Conservation (phyloP, 2,888 invertebrate genomes). For the Cantharis nigra region DNA sequence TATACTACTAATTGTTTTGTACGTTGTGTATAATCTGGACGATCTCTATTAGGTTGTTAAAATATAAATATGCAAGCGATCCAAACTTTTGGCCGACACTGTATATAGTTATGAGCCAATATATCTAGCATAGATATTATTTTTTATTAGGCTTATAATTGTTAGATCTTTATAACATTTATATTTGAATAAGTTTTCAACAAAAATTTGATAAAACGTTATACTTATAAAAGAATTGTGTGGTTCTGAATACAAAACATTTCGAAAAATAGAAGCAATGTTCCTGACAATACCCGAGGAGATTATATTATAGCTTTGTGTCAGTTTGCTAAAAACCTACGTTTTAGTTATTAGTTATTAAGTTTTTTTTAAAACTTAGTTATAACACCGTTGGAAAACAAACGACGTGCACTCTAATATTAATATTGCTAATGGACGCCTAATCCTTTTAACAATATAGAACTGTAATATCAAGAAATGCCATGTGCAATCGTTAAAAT, state of each 20-base stretch:
- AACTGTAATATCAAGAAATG: conserved; percentile 19
- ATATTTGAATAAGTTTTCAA: neutral
- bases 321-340: neutral
- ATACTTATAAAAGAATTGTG: neutral
- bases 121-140: too few species aligned
- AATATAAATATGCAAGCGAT: too few species aligned
- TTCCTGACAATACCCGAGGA: neutral
- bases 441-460: conserved; percentile 29
- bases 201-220: neutral
- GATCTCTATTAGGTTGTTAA: too few species aligned
- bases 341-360: neutral
- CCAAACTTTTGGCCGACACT: too few species aligned
- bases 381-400: conserved; percentile 11
- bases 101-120: too few species aligned
- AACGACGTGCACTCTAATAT: conserved; percentile 29
- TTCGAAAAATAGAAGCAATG: neutral
- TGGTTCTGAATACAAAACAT: neutral
- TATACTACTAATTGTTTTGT: too few species aligned
- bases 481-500: conserved; percentile 29
- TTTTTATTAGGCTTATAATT: neutral
- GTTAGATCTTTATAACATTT: neutral
- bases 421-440: conserved; percentile 33
- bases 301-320: neutral
- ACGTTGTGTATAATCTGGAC: too few species aligned
- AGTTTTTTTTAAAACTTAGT: neutral